Conservation (phyloP, 2,113 vertebrate genomes). For the Psammodynastes pulverulentus region DNA sequence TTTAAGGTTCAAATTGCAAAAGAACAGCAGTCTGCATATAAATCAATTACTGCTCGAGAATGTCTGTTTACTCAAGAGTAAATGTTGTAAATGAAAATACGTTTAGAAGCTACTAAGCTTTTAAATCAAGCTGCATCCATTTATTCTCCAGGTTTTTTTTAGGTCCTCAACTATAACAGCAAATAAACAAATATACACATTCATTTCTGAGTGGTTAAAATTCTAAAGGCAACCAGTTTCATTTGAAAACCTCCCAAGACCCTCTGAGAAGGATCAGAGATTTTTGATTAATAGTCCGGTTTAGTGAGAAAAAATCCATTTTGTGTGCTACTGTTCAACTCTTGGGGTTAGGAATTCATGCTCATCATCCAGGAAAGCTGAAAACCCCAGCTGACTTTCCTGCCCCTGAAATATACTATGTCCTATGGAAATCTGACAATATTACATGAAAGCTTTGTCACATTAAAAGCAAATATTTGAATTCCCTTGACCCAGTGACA, state of each 20-base stretch:
- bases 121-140: background rate
- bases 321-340: background rate
- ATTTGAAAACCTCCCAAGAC: background rate
- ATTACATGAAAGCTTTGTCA: background rate
- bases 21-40: slow-evolving; percentile 36
- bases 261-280: background rate
- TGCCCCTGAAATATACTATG: background rate
- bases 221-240: background rate
- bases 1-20: slow-evolving; percentile 22
- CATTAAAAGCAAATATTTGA: background rate
- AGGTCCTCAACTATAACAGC: background rate
- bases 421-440: background rate
- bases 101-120: slow-evolving; percentile 9
- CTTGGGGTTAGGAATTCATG: background rate
- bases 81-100: slow-evolving; percentile 21
- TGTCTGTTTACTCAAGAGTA: slow-evolving; percentile 36
- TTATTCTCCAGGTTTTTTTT: slow-evolving; percentile 29
- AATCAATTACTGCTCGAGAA: background rate
- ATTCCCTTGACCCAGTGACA: slow-evolving; percentile 20
- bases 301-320: background rate
- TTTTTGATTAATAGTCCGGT: background rate
- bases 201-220: background rate
- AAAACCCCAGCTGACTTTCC: background rate
- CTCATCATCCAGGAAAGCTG: background rate
- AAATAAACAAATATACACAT: no score